These are phyloP conservation scores for Beris morrisii DNA, from an alignment of 2,888 invertebrate species.

Conservation along the genomic window DNA sequence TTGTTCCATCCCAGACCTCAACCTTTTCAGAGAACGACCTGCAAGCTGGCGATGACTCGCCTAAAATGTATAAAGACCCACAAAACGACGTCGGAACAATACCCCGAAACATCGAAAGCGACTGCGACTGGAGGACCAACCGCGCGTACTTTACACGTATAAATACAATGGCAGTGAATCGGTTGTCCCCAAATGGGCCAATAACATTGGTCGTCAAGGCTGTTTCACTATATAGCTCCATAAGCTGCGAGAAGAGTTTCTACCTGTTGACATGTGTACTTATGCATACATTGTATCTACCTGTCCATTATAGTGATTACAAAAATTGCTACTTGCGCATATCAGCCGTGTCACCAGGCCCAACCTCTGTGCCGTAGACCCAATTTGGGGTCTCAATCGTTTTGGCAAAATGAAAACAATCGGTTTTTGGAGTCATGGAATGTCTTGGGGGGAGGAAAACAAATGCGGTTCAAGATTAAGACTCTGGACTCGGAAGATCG, in stretches of 20 bases:
- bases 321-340: constrained; percentile 30
- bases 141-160: neutral
- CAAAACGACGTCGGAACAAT: constrained; percentile 20
- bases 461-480: no score
- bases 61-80: constrained; percentile 12
- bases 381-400: constrained; percentile 3
- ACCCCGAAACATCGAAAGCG: no score
- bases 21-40: constrained; percentile 10
- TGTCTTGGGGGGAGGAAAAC: no score
- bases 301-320: constrained; percentile 31
- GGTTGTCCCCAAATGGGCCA: constrained; percentile 30
- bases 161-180: constrained; percentile 29
- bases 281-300: constrained; percentile 17
- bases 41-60: constrained; percentile 16
- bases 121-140: no score
- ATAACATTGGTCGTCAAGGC: constrained; percentile 29
- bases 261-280: constrained; percentile 17
- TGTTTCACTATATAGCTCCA: neutral
- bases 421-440: neutral
- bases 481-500: no score
- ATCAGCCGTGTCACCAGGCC: constrained; percentile 27
- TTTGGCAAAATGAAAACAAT: neutral
- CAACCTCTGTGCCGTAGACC: constrained; percentile 4
- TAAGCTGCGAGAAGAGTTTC: constrained; percentile 13
- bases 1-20: constrained; percentile 22